Conservation (phyloP, 2,113 vertebrate genomes). For the Phrynocephalus versicolor region DNA sequence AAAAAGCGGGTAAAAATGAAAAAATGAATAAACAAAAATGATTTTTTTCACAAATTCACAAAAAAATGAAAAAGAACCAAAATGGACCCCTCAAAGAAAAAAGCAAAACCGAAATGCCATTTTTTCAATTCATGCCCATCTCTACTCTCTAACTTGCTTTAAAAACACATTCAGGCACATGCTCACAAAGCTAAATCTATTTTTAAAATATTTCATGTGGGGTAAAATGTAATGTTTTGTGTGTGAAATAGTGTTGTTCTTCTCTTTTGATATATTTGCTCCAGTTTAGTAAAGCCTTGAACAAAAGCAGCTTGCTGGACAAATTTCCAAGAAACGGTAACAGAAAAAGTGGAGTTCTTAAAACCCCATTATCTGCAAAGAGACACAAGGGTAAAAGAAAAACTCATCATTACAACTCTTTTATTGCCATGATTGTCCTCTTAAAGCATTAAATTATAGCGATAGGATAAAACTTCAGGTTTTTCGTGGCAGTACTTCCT, state of each 20-base stretch:
- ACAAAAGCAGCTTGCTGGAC: constrained; percentile 25
- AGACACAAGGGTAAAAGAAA: constrained; percentile 43
- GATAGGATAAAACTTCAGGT: not conserved
- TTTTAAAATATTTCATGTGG: constrained; percentile 19
- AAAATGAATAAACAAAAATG: too few relatives aligned
- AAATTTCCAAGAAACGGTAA: constrained; percentile 38
- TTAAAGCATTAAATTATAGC: constrained; percentile 14
- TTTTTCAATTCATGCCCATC: too few relatives aligned
- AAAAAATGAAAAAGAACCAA: too few relatives aligned
- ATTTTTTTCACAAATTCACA: too few relatives aligned
- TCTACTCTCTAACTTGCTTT: constrained; percentile 7
- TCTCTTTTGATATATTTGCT: constrained; percentile 39
- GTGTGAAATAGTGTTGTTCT: constrained; percentile 32
- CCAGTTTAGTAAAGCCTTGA: constrained; percentile 39
- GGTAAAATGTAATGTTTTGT: constrained; percentile 13
- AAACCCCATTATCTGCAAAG: constrained; percentile 54
- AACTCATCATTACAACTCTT: constrained; percentile 45
- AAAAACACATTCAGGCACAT: constrained; percentile 9
- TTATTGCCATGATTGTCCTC: constrained; percentile 39
- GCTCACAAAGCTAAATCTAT: not conserved
- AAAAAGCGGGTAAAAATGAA: too few relatives aligned
- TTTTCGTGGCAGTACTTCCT: not conserved
- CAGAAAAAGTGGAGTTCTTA: constrained; percentile 52
- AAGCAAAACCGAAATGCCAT: too few relatives aligned
- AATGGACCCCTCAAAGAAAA: too few relatives aligned